phyloP scores from a whole-genome alignment of 2,888 invertebrate species.

The Galerucella nymphaeae region DNA sequence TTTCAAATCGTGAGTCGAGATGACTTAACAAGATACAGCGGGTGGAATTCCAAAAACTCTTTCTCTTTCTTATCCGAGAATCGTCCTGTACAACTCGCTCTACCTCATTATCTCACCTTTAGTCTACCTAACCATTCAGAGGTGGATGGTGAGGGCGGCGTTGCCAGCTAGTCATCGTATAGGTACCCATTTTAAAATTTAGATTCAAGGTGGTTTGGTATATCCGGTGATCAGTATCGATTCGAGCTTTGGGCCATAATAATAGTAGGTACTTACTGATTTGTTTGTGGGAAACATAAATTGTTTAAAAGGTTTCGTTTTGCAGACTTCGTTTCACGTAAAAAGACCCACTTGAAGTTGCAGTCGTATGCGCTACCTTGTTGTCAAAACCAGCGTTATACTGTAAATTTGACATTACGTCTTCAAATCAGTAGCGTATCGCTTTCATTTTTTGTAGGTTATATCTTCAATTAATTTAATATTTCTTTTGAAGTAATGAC shows the following conservation, averaged over 20 bases:
- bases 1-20: conserved; percentile 60
- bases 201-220: conserved; percentile 33
- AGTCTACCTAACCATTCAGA: conserved; percentile 61
- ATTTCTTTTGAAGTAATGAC: no score
- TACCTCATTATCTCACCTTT: conserved; percentile 64
- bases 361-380: no score
- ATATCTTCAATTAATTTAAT: no score
- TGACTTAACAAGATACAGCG: conserved; percentile 65
- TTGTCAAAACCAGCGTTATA: no score
- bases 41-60: conserved; percentile 62
- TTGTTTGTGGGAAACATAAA: conserved; percentile 10
- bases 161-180: conserved; percentile 28
- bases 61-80: conserved; percentile 52
- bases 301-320: no score
- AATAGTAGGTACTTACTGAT: conserved; percentile 6
- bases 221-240: conserved; percentile 23
- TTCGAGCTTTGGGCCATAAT: conserved; percentile 14
- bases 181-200: conserved; percentile 30
- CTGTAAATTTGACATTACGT: no score
- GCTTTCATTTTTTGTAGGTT: no score
- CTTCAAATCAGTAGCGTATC: no score
- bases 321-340: no score
- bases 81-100: conserved; percentile 50
- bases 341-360: no score
- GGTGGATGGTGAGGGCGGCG: conserved; percentile 41